Base-by-base conservation (phyloP, 2,888 invertebrate species). In the Caenorhabditis sp. region DNA sequence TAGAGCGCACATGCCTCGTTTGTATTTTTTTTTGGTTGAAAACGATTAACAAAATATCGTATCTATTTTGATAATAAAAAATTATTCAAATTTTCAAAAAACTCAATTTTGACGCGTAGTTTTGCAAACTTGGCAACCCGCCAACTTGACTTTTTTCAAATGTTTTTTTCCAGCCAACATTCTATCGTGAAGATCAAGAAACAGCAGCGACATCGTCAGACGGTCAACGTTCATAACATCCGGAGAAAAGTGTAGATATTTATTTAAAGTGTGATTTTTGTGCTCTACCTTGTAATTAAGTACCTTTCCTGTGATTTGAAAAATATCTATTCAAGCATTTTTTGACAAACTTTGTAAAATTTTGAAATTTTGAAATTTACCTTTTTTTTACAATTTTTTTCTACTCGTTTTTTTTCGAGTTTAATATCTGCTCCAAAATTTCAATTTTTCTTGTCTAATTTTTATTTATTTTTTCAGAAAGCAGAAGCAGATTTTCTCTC, bases 151-250 rank as follows among this genome's bases (percentile, higher is more conserved):
- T 55, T n/a, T 55, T 55, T 21, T 10, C 12, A 55, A 23, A 58
- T 37, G 36, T 23, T 27, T n/a, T 54, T 27, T 73, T 82, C 71
- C 73, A 84, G 82, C 81, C 84, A 27, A 82, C 81, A 4, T 84
- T 84, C 76, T 84, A 84, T 61, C 81, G 80, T 1, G 79, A 78
- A 51, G 71, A 78, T 55, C 55, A 43, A 58, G 17, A 26, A 43
- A 36, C 36, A 36, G 12, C 17, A 6, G 14, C 43, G 2, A 43
- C 14, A 12, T 43, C 43, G 3, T 43, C 43, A 43, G 14, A 43
- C 14, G 14, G 12, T 43, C 43, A 43, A 17, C 5, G 17, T 17
- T 17, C 17, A 17, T 43, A 43, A n/a, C n/a, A n/a, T n/a, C n/a
- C n/a, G n/a, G n/a, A n/a, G n/a, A n/a, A n/a, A n/a, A 54, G 26